These are phyloP conservation scores for Nemotelus nigrinus DNA, from an alignment of 2,888 invertebrate genomes.

Conservation along the genomic window DNA sequence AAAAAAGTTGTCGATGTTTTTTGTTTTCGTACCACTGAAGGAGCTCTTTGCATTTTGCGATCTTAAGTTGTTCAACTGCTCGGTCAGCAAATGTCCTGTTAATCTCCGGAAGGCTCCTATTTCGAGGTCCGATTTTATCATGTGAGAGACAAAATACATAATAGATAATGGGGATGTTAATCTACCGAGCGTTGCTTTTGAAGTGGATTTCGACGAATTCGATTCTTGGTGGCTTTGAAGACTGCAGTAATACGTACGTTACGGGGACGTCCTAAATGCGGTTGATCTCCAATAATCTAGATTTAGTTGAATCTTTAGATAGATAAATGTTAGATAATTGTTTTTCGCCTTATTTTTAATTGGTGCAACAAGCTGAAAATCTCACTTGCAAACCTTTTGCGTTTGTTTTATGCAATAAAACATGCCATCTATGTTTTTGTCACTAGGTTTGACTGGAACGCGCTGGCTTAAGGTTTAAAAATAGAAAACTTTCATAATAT, in stretches of 20 bases:
- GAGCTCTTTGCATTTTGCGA: not conserved
- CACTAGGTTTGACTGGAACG: no score
- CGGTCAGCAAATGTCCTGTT: not conserved
- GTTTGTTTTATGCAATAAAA: no score
- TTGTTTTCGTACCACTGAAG: not conserved
- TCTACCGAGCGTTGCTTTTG: not conserved
- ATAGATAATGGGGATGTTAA: not conserved
- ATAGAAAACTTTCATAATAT: no score
- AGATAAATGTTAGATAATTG: not conserved
- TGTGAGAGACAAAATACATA: not conserved
- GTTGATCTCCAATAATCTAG: not conserved
- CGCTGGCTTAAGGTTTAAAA: no score
- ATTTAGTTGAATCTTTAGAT: not conserved
- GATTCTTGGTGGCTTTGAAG: not conserved
- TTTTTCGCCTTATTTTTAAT: no score
- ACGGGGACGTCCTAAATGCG: not conserved
- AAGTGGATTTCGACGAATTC: not conserved
- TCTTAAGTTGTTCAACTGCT: not conserved
- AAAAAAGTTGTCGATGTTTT: not conserved
- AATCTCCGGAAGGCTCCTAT: not conserved
- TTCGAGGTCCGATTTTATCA: not conserved
- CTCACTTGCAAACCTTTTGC: no score
- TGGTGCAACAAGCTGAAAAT: no score
- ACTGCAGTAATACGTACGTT: not conserved
- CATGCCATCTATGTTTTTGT: no score